Evolutionary conservation across 35 echinoderm and acorn worm genomes (phyloP).

Genomic region (Apostichopus parvimensis): DNA sequence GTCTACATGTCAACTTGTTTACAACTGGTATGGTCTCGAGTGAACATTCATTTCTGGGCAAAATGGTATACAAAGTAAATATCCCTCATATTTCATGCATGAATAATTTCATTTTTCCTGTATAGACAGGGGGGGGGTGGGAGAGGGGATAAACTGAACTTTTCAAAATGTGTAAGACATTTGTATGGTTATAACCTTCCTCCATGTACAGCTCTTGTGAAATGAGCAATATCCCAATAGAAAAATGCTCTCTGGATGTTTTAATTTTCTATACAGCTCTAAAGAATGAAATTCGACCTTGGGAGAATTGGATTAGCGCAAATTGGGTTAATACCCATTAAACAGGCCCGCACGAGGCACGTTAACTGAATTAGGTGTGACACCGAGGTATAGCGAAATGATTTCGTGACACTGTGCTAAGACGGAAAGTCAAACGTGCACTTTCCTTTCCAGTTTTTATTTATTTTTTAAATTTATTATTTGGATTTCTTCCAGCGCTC

Average conservation of each 20-base stretch:
- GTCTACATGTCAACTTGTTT: no score
- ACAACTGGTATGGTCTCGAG: no score
- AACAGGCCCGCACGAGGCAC: not conserved
- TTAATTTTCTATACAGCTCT: not conserved
- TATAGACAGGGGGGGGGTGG: no score
- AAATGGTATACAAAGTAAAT: no score
- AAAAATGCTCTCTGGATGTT: not conserved
- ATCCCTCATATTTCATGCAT: no score
- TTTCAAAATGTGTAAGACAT: not conserved
- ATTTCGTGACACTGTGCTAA: not conserved
- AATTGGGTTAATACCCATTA: slow-evolving; percentile 17
- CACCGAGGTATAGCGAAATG: not conserved
- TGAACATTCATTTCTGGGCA: no score
- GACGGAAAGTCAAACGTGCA: no score
- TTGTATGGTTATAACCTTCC: not conserved
- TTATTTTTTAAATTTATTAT: no score
- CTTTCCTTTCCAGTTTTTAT: no score
- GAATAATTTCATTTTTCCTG: no score
- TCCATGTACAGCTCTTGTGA: not conserved
- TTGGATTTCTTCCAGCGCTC: no score
- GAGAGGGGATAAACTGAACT: no score
- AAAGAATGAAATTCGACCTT: slow-evolving; percentile 2
- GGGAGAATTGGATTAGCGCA: not conserved
- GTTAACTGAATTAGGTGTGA: slow-evolving; percentile 8
- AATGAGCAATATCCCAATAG: not conserved